Evolutionary conservation across 2,888 invertebrate genomes (phyloP).

Genomic region (Drosophila flavopinicola): DNA sequence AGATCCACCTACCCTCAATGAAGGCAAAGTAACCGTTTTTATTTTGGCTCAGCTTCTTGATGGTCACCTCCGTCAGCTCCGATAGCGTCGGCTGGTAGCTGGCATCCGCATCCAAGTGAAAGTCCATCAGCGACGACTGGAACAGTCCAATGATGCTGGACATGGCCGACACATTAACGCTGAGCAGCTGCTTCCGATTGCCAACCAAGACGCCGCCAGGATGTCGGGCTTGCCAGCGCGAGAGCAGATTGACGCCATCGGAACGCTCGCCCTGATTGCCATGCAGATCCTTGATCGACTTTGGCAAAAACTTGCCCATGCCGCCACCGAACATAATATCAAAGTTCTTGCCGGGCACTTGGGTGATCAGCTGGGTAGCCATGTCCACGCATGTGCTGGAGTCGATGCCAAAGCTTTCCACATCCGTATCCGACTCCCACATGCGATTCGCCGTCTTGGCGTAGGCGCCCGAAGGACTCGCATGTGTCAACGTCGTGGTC

Average conservation of each 20-base stretch:
- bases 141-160: conserved; percentile 87
- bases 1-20: conserved; percentile 83
- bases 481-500: conserved; percentile 91
- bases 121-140: conserved; percentile 85
- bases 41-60: conserved; percentile 86
- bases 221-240: conserved; percentile 87
- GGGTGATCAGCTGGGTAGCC: conserved; percentile 89
- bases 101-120: conserved; percentile 85
- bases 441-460: conserved; percentile 88
- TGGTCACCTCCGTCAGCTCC: conserved; percentile 88
- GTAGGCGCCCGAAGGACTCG: conserved; percentile 89
- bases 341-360: conserved; percentile 88
- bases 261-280: conserved; percentile 86
- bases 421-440: conserved; percentile 89
- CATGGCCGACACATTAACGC: conserved; percentile 83
- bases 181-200: conserved; percentile 86
- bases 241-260: conserved; percentile 88
- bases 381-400: conserved; percentile 87
- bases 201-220: conserved; percentile 86
- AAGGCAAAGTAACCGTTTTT: conserved; percentile 86
- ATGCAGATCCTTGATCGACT: conserved; percentile 84
- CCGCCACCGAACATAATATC: conserved; percentile 93
- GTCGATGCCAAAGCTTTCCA: conserved; percentile 69
- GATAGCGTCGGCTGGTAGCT: conserved; percentile 86
- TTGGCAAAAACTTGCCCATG: conserved; percentile 87